phyloP scores from a whole-genome alignment of 2,797 vertebrate genomes.

The Brotula barbata region DNA sequence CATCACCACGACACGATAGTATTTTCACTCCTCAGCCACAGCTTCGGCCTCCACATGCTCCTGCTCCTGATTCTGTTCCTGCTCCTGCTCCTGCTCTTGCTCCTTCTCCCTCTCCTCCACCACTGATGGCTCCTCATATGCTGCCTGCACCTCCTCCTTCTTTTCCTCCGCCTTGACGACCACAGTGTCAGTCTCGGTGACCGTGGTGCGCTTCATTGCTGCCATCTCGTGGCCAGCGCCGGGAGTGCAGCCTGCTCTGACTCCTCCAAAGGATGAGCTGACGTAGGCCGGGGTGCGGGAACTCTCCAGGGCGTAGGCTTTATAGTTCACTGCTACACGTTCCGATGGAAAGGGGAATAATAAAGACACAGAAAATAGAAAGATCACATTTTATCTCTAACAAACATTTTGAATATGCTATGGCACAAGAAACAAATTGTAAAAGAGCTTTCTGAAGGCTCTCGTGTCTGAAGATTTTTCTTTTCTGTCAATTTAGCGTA shows the following conservation, averaged over 20 bases:
- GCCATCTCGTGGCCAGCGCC: conserved; percentile 22
- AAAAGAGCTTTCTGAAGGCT: too few relatives aligned
- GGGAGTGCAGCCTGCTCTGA: conserved; percentile 26
- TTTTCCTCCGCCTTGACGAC: conserved; percentile 48
- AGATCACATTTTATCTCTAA: not conserved
- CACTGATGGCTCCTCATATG: conserved; percentile 2
- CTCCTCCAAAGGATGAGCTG: conserved; percentile 49
- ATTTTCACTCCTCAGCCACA: conserved; percentile 50
- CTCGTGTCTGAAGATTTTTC: too few relatives aligned
- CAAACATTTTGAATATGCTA: too few relatives aligned
- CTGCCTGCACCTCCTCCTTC: conserved; percentile 7
- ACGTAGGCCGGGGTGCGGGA: conserved; percentile 57
- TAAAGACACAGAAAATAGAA: not conserved
- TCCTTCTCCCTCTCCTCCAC: conserved; percentile 7
- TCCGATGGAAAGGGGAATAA: conserved; percentile 10
- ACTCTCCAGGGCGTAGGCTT: conserved; percentile 65
- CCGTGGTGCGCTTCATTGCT: conserved; percentile 52
- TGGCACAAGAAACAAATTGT: too few relatives aligned
- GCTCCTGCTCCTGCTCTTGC: not conserved
- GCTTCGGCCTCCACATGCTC: conserved; percentile 45
- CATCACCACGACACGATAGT: conserved; percentile 2
- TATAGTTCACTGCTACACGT: conserved; percentile 66
- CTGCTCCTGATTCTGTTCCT: conserved; percentile 16
- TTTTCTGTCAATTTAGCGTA: too few relatives aligned
- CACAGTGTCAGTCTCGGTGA: conserved; percentile 64